Percentiles rank a stretch among this genome's conserved stretches.
phyloP scores from a whole-genome alignment of 2,797 vertebrate genomes.

The Alosa sapidissima region DNA sequence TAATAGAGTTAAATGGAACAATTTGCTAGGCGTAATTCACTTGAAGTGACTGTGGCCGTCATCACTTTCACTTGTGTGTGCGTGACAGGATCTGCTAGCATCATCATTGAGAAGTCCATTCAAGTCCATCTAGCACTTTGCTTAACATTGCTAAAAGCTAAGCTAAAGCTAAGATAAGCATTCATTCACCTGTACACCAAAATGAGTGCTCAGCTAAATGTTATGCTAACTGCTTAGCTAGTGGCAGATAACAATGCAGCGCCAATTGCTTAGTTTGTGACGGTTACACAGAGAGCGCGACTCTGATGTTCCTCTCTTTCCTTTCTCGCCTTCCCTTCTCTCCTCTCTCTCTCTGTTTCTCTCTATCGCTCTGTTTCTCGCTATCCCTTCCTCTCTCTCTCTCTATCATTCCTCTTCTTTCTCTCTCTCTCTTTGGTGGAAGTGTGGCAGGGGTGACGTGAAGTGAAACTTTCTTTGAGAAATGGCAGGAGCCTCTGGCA shows the following conservation, averaged over 20 bases:
- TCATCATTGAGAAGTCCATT: background rate
- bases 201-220: background rate
- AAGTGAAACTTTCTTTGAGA: slow-evolving; percentile 8
- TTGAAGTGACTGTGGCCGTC: slow-evolving; percentile 23
- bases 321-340: too few species aligned
- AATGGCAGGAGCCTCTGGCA: slow-evolving; percentile 23
- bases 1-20: slow-evolving; percentile 36
- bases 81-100: slow-evolving; percentile 30
- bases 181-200: background rate
- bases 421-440: slow-evolving; percentile 30
- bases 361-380: slow-evolving; percentile 21
- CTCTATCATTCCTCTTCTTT: slow-evolving; percentile 24
- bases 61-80: background rate
- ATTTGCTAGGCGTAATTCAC: slow-evolving; percentile 40
- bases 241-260: background rate
- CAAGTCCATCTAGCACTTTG: background rate
- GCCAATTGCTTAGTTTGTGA: background rate
- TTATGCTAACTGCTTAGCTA: background rate
- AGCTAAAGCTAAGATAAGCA: background rate
- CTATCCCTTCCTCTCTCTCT: background rate
- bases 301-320: background rate
- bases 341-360: too few species aligned
- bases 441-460: slow-evolving; percentile 15
- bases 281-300: background rate
- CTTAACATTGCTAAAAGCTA: background rate